Conservation (phyloP, 1,140 invertebrate genomes). For the Pogonomyrmex californicus region DNA sequence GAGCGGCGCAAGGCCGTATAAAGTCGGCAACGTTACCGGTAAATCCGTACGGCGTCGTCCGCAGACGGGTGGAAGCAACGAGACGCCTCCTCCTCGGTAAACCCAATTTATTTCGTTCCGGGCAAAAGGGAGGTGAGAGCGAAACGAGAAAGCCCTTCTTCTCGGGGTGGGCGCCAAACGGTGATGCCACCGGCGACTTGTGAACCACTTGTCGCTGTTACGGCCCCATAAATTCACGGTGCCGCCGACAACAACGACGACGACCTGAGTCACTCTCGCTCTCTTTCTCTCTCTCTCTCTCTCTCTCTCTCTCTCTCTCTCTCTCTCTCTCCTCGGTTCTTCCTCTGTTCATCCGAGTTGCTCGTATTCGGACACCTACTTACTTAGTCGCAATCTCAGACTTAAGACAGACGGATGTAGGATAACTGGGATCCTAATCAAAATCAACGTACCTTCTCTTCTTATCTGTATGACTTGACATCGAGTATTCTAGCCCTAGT, state of each 20-base stretch:
- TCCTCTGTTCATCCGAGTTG: conserved; percentile 15
- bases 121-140: conserved; percentile 80
- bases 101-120: conserved; percentile 86
- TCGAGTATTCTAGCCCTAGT: conserved; percentile 51
- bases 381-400: conserved; percentile 69
- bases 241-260: conserved; percentile 73
- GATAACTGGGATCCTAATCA: conserved; percentile 67
- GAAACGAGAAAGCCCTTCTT: conserved; percentile 82
- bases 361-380: conserved; percentile 76
- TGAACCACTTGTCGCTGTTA: conserved; percentile 87
- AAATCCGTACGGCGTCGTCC: conserved; percentile 67
- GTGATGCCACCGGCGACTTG: conserved; percentile 86
- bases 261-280: conserved; percentile 66
- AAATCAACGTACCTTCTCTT: conserved; percentile 67
- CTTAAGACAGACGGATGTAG: conserved; percentile 3
- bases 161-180: conserved; percentile 82
- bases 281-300: conserved; percentile 45
- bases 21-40: conserved; percentile 66
- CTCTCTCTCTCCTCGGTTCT: conserved; percentile 45
- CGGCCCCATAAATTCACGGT: conserved; percentile 86
- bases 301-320: too few relatives aligned
- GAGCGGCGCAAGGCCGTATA: conserved; percentile 40
- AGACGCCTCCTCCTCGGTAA: conserved; percentile 71
- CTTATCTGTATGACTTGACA: conserved; percentile 43
- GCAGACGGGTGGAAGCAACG: conserved; percentile 65